These are phyloP conservation scores for Amblyornis subalaris DNA, from an alignment of 2,113 vertebrate genomes.

Conservation along the genomic window DNA sequence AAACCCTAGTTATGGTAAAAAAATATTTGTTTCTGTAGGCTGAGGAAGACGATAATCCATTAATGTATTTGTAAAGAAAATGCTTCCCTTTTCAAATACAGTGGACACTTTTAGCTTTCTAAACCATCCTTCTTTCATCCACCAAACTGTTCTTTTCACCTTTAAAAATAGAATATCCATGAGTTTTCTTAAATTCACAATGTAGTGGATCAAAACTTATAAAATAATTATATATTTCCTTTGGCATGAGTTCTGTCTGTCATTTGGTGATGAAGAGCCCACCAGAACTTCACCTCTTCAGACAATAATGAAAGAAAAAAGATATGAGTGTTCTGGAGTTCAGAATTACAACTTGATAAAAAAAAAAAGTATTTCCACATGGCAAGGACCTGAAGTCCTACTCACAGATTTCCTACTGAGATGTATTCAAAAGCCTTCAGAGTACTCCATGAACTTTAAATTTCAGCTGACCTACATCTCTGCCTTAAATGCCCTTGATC, in stretches of 20 bases:
- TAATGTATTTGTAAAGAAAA: not conserved
- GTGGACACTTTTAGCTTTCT: not conserved
- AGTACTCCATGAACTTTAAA: not conserved
- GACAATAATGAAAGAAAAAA: not conserved
- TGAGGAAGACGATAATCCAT: not conserved
- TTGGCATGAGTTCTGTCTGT: not conserved
- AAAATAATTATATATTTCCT: not conserved
- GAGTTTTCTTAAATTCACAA: not conserved
- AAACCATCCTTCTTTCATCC: not conserved
- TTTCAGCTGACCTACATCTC: slow-evolving; percentile 3
- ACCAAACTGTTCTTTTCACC: not conserved
- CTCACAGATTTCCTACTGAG: not conserved
- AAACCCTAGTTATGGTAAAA: not conserved
- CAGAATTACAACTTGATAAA: not conserved
- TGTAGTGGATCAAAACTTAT: not conserved
- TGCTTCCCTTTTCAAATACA: not conserved
- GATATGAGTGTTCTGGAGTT: not conserved
- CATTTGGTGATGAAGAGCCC: not conserved
- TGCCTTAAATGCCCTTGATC: not conserved
- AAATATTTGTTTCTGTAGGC: not conserved
- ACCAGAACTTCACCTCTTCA: not conserved
- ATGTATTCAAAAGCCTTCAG: not conserved
- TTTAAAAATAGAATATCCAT: not conserved
- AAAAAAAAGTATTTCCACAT: not conserved
- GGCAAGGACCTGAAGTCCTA: not conserved